Conservation (phyloP, 2,888 invertebrate genomes). For the Allolobophora icterica region DNA sequence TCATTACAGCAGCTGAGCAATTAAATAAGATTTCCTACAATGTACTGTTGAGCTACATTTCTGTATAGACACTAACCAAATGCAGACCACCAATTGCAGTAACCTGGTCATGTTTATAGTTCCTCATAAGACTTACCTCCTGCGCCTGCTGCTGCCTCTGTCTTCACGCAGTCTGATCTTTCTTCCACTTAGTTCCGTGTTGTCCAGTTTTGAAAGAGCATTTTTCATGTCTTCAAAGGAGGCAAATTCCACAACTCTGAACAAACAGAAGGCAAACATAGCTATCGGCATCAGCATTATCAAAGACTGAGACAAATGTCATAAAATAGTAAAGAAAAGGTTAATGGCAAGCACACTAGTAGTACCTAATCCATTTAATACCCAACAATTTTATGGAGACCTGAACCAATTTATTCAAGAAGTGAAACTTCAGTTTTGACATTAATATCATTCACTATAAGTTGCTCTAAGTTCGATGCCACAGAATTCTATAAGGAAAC, state of each 20-base stretch:
- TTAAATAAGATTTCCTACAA: background rate
- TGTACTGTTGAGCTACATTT: background rate
- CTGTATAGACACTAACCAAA: background rate
- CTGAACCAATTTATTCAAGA: background rate
- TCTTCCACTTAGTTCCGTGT: slow-evolving; percentile 38
- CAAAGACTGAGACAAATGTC: background rate
- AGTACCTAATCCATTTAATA: background rate
- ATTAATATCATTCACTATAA: background rate
- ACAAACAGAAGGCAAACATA: background rate
- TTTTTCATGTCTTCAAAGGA: slow-evolving; percentile 40
- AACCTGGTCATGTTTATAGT: background rate
- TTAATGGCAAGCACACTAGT: background rate
- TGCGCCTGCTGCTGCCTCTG: slow-evolving; percentile 34
- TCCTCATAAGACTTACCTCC: background rate
- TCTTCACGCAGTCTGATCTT: slow-evolving; percentile 39
- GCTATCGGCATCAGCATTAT: background rate
- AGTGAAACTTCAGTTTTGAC: background rate
- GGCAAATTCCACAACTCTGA: slow-evolving; percentile 41
- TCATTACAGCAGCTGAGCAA: background rate
- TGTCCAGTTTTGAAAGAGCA: slow-evolving; percentile 39
- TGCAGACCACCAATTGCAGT: background rate
- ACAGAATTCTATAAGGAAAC: background rate
- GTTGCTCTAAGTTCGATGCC: background rate
- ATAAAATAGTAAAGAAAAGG: background rate
- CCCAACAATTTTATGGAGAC: too few relatives aligned